These are phyloP conservation scores for Hypothenemus hampei DNA, from an alignment of 1,140 invertebrate species.

Conservation along the genomic window DNA sequence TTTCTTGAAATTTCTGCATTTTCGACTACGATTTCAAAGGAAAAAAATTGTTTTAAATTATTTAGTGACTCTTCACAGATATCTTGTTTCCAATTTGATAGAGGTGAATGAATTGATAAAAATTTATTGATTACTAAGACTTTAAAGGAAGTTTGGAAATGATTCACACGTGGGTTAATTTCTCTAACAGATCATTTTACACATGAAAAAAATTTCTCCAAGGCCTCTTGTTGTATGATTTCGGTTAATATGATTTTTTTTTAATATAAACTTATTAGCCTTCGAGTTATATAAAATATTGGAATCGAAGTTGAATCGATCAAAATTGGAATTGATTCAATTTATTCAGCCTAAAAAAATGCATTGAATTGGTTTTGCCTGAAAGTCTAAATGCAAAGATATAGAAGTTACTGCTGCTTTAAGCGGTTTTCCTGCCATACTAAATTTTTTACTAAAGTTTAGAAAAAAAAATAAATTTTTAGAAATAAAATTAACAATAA, in stretches of 20 bases:
- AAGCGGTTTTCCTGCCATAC: conserved; percentile 30
- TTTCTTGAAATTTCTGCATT: not conserved
- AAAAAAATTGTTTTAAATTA: conserved; percentile 10
- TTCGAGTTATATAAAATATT: conserved; percentile 26
- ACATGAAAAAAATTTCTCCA: conserved; percentile 39
- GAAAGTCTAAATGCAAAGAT: conserved; percentile 34
- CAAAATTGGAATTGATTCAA: conserved; percentile 33
- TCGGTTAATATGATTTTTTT: conserved; percentile 10
- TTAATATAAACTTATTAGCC: not conserved
- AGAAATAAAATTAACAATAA: too few relatives aligned
- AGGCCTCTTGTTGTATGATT: conserved; percentile 34
- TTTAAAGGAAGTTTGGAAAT: conserved; percentile 11
- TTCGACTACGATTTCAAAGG: not conserved
- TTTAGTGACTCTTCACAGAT: not conserved
- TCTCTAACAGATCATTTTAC: conserved; percentile 29
- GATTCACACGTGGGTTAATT: not conserved
- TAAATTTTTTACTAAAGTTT: conserved; percentile 29
- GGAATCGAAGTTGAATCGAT: conserved; percentile 37
- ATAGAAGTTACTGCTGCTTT: conserved; percentile 32
- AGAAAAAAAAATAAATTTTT: conserved; percentile 37
- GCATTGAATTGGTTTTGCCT: conserved; percentile 30
- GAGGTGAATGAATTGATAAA: conserved; percentile 5
- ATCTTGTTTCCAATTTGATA: conserved; percentile 12
- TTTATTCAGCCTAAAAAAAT: conserved; percentile 17
- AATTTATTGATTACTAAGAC: conserved; percentile 12